Base-by-base conservation (phyloP, 37 sponge, comb jelly and placozoan genomes). In the Trichoplax adhaerens region DNA sequence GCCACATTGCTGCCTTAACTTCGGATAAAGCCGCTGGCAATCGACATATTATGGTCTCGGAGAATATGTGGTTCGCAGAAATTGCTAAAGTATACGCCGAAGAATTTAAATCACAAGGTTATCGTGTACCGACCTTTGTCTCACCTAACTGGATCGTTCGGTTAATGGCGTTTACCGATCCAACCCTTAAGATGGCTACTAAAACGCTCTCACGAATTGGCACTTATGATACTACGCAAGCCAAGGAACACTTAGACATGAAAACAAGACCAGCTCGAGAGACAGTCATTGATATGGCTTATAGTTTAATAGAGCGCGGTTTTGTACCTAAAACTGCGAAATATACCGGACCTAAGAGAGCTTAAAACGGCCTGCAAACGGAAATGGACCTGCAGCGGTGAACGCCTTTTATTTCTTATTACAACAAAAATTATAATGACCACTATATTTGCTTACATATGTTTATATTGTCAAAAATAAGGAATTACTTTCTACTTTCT, bases 41-140 rank as follows among this genome's bases (percentile, higher is more conserved):
- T 29, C 29, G 29, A 29, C 29, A 29, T 29, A 29, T 29, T 29
- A 29, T 29, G 29, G 29, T 29, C 29, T n/a, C 56, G 3, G 58
- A 12, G 4, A 58, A 58, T n/a, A 72, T 87, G n/a, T 76, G 68
- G 62, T 53, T 78, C 58, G 72, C 48, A 52, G 84, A 82, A 0
- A 46, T 93, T 5, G 90, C 84, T 0, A 72, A 78, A 3, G 61
- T 77, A 0, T 47, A 88, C 52, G 4, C 53, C 3, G 69, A 80
- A 0, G 90, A 88, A 70, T 93, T 93, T 73, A 55, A 59, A 48
- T 70, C 80, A 0, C 91, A 86, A 64, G 91, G 91, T 1, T 91
- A 91, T 29, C 29, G 29, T 29, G 29, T 29, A 29, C 29, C 29
- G 29, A 29, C 29, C 29, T 29, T 29, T 0, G 29, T 29, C 29